Evolutionary conservation across 2,113 vertebrate species (phyloP), one percentile per base, ranked within the genome.

Genomic region (Turdus rufiventris): DNA sequence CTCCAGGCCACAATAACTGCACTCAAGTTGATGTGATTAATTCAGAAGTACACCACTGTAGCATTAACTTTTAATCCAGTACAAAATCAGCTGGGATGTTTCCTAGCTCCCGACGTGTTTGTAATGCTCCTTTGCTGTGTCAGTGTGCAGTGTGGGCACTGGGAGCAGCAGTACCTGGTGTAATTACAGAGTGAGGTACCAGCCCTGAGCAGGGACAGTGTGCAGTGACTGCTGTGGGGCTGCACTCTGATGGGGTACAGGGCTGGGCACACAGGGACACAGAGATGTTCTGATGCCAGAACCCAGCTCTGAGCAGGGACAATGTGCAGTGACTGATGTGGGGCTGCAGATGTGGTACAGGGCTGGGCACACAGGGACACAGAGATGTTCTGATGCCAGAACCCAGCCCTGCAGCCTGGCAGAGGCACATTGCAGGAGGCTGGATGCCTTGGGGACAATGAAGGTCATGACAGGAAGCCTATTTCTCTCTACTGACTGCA

Each of bases 1-100:
- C 96, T 96, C 18, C 71, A 58, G 75, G 85, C 87, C 91, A 94
- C 81, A 74, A 51, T 96, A 95, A 88, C 54, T 88, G 42, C 36
- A 6, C 65, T 85, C 81, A 88, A 85, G 71, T 87, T 89, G 94
- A 87, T 79, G 85, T 51, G 78, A 87, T 93, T 94, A 92, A 91
- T 89, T 89, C 89, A 91, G 62, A 79, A 45, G 51, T 89, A 40
- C 34, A 16, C 54, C 34, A 62, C 50, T 85, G 88, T 83, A 90
- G 60, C 67, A 66, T 92, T 82, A 95, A 83, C 71, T 79, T 91
- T 93, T 91, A 91, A 93, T 91, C 67, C 68, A 77, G 40, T 29
- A 68, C 50, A 70, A 63, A 85, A 70, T 6, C 66, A 91, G 74
- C 91, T 65, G 66, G 40, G 33, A 66, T 73, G 51, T 85, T 82